Conservation (phyloP, 2,888 invertebrate genomes). For the Myopa testacea region DNA sequence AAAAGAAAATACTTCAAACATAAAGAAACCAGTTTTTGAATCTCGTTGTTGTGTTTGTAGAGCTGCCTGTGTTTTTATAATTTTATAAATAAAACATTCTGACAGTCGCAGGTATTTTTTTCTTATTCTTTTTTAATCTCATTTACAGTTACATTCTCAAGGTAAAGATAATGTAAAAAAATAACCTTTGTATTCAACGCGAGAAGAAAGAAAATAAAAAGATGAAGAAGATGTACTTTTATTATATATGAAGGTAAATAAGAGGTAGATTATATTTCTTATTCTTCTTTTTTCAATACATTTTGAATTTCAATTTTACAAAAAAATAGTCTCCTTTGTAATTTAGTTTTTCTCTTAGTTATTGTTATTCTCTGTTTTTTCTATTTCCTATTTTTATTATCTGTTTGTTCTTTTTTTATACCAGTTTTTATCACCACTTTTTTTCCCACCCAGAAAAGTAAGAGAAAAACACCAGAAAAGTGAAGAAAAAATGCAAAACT, state of each 20-base stretch:
- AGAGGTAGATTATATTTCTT: too few species aligned
- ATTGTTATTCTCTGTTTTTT: not conserved
- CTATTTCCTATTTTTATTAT: too few species aligned
- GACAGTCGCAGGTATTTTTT: not conserved
- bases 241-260: not conserved
- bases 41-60: not conserved
- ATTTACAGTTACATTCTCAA: slow-evolving; percentile 1
- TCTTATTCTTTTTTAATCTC: not conserved
- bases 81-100: not conserved
- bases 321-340: not conserved
- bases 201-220: not conserved
- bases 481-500: not conserved
- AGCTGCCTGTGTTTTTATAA: not conserved
- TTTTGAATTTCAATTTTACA: too few species aligned
- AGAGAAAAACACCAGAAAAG: too few species aligned
- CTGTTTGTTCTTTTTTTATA: too few species aligned
- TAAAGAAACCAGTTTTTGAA: not conserved
- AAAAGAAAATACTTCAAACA: not conserved
- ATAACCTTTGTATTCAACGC: not conserved
- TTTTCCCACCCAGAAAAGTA: too few species aligned
- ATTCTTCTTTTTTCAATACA: too few species aligned
- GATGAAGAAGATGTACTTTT: not conserved
- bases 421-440: too few species aligned
- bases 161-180: not conserved
- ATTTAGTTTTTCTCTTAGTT: not conserved